These are phyloP conservation scores for Calcarius ornatus DNA, from an alignment of 2,113 vertebrate genomes.

Conservation along the genomic window DNA sequence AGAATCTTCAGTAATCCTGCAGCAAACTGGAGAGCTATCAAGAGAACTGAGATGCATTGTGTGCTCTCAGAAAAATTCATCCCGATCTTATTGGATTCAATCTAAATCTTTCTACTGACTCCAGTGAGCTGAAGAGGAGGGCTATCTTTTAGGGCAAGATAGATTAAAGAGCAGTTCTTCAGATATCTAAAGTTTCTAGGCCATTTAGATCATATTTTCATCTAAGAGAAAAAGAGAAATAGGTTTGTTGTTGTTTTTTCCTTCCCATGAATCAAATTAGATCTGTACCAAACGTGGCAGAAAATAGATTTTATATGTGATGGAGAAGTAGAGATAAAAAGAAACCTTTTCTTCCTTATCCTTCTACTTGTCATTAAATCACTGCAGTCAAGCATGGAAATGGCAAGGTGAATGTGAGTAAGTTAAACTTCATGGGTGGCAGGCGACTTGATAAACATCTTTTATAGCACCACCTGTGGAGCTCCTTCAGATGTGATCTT, in stretches of 20 bases:
- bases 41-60: neutral
- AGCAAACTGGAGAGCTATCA: neutral
- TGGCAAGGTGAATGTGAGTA: neutral
- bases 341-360: neutral
- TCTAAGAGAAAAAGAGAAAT: neutral
- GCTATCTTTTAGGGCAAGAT: rapidly evolving
- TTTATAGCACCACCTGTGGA: neutral
- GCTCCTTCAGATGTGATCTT: neutral
- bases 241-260: neutral
- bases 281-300: neutral
- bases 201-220: neutral
- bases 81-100: neutral
- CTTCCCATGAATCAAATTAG: neutral
- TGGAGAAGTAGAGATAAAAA: neutral
- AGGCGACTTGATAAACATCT: rapidly evolving
- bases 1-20: neutral
- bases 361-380: neutral
- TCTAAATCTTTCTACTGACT: neutral
- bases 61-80: neutral
- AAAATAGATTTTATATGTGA: neutral
- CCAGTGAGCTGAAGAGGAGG: neutral
- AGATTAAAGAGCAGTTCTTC: neutral
- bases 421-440: neutral
- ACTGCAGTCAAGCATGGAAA: neutral
- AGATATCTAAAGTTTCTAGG: neutral